These are phyloP conservation scores for Anas platyrhynchos DNA, from an alignment of 2,113 vertebrate genomes.

Conservation along the genomic window DNA sequence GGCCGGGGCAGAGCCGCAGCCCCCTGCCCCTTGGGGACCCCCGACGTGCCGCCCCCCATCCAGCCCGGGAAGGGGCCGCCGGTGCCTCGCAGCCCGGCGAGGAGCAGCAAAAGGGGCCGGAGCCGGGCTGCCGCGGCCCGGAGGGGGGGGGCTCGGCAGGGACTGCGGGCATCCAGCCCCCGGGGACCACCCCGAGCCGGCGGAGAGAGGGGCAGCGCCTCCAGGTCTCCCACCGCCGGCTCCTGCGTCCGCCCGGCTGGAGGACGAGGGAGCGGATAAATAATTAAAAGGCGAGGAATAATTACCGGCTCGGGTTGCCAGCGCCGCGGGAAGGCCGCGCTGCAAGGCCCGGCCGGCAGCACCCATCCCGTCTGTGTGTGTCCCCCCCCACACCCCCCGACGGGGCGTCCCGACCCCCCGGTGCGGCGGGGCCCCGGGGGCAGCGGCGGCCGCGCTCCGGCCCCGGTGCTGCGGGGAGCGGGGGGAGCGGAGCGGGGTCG, in stretches of 20 bases:
- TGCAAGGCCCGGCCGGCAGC: constrained; percentile 76
- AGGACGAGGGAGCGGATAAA: constrained; percentile 62
- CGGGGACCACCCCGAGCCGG: not conserved
- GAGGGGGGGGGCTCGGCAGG: not conserved
- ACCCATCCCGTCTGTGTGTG: constrained; percentile 28
- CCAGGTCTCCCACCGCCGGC: not conserved
- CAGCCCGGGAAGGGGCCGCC: not conserved
- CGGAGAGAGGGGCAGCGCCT: not conserved
- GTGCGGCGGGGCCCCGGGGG: not conserved
- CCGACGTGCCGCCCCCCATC: not conserved
- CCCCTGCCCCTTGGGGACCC: not conserved
- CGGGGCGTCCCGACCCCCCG: not conserved
- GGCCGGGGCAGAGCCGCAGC: not conserved
- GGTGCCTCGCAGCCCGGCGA: not conserved
- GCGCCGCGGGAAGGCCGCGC: constrained; percentile 74
- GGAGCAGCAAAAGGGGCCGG: not conserved
- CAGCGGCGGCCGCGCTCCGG: not conserved
- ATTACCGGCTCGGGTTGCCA: constrained; percentile 92
- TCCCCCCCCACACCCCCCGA: not conserved
- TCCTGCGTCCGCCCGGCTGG: not conserved
- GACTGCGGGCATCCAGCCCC: not conserved
- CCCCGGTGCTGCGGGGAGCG: not conserved
- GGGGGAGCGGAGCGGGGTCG: not conserved
- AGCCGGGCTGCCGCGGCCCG: not conserved
- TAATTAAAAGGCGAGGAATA: constrained; percentile 92